Conservation (phyloP, 2,113 vertebrate genomes). For the Oncorhynchus keta region DNA sequence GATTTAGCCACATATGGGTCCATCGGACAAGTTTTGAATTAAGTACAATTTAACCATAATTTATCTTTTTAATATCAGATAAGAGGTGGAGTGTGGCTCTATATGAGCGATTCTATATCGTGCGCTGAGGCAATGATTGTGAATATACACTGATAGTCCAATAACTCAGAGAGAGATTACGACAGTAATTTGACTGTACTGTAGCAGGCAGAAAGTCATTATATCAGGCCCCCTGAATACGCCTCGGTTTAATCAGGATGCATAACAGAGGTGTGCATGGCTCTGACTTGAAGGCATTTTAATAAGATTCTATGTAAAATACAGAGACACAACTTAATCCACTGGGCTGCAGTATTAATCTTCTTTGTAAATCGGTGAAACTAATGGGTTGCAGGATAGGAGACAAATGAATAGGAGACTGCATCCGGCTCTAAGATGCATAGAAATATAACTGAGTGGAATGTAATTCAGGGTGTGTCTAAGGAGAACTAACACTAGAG, state of each 20-base stretch:
- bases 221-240: conserved; percentile 51
- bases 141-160: conserved; percentile 45
- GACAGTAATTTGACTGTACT: conserved; percentile 59
- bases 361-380: conserved; percentile 61
- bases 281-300: conserved; percentile 59
- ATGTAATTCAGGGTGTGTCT: conserved; percentile 36
- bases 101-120: conserved; percentile 13
- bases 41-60: conserved; percentile 23
- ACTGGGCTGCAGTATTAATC: conserved; percentile 64
- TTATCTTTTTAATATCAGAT: conserved; percentile 23
- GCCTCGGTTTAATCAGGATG: conserved; percentile 66
- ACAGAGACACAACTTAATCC: conserved; percentile 65
- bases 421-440: conserved; percentile 34
- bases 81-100: conserved; percentile 21
- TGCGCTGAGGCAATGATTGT: conserved; percentile 22
- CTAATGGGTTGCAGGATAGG: conserved; percentile 28
- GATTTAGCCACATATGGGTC: conserved; percentile 9
- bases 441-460: conserved; percentile 35
- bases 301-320: conserved; percentile 67
- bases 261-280: conserved; percentile 42
- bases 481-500: conserved; percentile 16
- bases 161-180: conserved; percentile 61
- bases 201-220: conserved; percentile 62
- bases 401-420: conserved; percentile 43
- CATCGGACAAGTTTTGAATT: not conserved